phyloP scores from a whole-genome alignment of 2,797 vertebrate genomes.

The Lepus townsendii region DNA sequence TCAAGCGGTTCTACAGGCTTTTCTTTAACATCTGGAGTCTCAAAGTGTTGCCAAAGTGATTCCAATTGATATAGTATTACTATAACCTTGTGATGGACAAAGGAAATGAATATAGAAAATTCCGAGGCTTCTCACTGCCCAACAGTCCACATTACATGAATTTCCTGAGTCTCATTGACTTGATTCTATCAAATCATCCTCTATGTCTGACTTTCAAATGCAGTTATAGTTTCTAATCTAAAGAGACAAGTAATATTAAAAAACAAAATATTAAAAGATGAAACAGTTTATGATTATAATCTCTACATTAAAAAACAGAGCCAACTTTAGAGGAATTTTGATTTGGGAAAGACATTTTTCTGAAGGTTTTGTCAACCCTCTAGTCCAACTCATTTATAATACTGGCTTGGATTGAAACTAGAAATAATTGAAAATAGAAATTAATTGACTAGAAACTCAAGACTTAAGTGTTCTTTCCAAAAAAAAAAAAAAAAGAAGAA shows the following conservation, averaged over 20 bases:
- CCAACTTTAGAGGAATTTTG: neutral
- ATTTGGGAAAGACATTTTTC: neutral
- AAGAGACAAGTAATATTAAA: neutral
- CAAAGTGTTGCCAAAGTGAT: neutral
- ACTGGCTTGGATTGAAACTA: neutral
- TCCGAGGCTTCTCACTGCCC: neutral
- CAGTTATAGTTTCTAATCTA: neutral
- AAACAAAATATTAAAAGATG: neutral
- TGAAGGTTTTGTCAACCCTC: neutral
- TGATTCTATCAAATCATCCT: neutral
- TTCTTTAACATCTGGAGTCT: neutral
- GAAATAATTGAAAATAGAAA: no score
- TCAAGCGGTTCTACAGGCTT: neutral
- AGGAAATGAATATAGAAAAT: neutral
- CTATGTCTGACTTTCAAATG: neutral
- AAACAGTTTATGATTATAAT: neutral
- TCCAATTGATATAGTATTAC: neutral
- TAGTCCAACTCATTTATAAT: neutral
- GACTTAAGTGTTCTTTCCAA: neutral
- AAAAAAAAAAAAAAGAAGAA: neutral
- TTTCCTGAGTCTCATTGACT: neutral
- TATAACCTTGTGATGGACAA: neutral
- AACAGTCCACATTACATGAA: neutral
- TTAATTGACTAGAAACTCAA: neutral
- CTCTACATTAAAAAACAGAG: constrained; percentile 10